These are phyloP conservation scores for Cuniculus paca DNA, from an alignment of 2,797 vertebrate genomes.

Conservation along the genomic window DNA sequence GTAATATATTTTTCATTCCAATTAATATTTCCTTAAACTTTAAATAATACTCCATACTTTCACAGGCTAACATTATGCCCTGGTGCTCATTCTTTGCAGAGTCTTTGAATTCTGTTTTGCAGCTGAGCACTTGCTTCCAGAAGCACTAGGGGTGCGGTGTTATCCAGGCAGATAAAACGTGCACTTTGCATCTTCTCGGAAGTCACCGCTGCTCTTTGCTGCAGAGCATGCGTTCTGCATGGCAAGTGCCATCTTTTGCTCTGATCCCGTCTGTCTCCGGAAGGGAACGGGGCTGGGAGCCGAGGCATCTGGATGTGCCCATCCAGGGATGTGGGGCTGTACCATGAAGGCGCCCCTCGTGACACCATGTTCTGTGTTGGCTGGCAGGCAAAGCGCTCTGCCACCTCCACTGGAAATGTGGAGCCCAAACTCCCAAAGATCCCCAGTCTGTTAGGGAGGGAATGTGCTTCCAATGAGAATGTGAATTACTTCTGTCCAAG, in stretches of 20 bases:
- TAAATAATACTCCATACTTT: background rate
- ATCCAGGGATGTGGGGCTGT: fast-evolving
- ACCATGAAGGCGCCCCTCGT: fast-evolving
- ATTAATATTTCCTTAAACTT: background rate
- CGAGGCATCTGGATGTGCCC: fast-evolving
- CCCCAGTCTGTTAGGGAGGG: fast-evolving
- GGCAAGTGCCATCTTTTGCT: background rate
- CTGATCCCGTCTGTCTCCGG: background rate
- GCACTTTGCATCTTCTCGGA: background rate
- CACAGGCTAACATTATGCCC: background rate
- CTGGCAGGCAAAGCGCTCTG: background rate
- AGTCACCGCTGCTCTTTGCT: background rate
- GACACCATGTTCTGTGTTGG: fast-evolving
- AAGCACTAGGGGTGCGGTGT: background rate
- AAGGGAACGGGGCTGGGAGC: background rate
- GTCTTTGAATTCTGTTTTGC: background rate
- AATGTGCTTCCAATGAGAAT: fast-evolving
- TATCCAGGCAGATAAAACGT: fast-evolving
- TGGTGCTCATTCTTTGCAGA: background rate
- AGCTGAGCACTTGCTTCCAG: background rate
- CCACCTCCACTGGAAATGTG: fast-evolving
- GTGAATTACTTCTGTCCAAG: too few relatives aligned
- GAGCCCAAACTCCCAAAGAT: background rate
- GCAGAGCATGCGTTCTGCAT: background rate
- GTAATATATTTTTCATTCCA: background rate